phyloP scores from a whole-genome alignment of 2,888 invertebrate species.

The Zhuqinia jingwanae region DNA sequence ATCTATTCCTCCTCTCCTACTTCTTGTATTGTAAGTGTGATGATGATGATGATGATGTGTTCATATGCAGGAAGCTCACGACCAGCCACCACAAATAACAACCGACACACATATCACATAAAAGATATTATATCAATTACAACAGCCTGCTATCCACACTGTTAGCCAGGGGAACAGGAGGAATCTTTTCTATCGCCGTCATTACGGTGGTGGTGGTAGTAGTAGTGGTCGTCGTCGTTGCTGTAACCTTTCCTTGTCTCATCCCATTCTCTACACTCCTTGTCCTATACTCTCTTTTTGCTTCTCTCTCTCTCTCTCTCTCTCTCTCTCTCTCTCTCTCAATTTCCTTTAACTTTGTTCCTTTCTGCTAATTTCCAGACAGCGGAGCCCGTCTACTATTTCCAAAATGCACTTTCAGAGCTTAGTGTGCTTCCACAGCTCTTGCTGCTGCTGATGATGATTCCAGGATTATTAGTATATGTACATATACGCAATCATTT shows the following conservation, averaged over 20 bases:
- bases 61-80: slow-evolving; percentile 16
- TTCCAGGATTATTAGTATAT: too few relatives aligned
- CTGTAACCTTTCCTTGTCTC: not conserved
- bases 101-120: slow-evolving; percentile 34
- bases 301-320: not conserved
- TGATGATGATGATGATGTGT: too few relatives aligned
- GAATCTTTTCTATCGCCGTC: slow-evolving; percentile 23
- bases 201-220: too few relatives aligned
- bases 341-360: not conserved
- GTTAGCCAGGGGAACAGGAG: slow-evolving; percentile 6
- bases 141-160: slow-evolving; percentile 41
- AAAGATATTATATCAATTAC: slow-evolving; percentile 62
- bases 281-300: not conserved
- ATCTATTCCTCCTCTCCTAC: too few relatives aligned
- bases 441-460: not conserved
- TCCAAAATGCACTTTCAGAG: not conserved
- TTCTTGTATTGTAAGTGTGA: not conserved
- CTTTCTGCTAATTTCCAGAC: slow-evolving; percentile 28
- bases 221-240: not conserved
- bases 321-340: not conserved
- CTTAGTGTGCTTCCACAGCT: not conserved
- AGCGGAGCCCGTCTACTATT: not conserved
- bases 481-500: slow-evolving; percentile 29
- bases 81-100: slow-evolving; percentile 38
- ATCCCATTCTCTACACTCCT: not conserved